Base-by-base conservation (phyloP, 1,140 invertebrate genomes). In the Chelonus insularis region DNA sequence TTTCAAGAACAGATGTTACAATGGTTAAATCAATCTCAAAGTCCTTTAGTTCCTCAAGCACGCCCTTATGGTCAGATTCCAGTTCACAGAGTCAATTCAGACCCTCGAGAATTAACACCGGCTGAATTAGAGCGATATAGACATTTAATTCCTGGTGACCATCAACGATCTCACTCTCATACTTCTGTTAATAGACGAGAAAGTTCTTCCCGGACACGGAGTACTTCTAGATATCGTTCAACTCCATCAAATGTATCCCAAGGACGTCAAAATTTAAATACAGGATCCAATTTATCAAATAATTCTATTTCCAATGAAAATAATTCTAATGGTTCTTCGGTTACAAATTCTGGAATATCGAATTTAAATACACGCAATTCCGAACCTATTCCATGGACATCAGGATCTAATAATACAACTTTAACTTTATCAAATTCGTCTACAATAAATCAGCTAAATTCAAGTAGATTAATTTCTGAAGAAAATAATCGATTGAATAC, bases 81-180 rank as follows among this genome's bases (percentile, higher is more conserved):
- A 6, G 74, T 81, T 16, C 76, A 79, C 55, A 65, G 72, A n/a
- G 71, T 80, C 8, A 72, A 79, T 25, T 74, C 77, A 11, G 81
- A 82, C 70, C 75, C 76, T 0, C 70, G 79, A 51, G 76, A 79
- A 61, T 62, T 81, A 34, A 80, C 75, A 20, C 66, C 68, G 25
- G 66, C 67, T 21, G 79, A 82, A 68, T 62, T 82, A 39, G 71
- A 76, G 32, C 74, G 73, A 39, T 81, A 71, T 47, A 72, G 71
- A 45, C 73, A 81, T 56, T 57, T 81, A 0, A 73, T 80, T 60
- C 74, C 78, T 5, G 60, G 70, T 34, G 74, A 76, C 23, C 68
- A 61, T 63, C 73, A 72, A 51, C 65, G 74, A 16, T 61, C 65
- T n/a, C 66, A 63, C 54, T 52, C 43, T 6, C 66, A 68, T 48